phyloP scores from a whole-genome alignment of 1,140 invertebrate species.

The Megalonaias nervosa region DNA sequence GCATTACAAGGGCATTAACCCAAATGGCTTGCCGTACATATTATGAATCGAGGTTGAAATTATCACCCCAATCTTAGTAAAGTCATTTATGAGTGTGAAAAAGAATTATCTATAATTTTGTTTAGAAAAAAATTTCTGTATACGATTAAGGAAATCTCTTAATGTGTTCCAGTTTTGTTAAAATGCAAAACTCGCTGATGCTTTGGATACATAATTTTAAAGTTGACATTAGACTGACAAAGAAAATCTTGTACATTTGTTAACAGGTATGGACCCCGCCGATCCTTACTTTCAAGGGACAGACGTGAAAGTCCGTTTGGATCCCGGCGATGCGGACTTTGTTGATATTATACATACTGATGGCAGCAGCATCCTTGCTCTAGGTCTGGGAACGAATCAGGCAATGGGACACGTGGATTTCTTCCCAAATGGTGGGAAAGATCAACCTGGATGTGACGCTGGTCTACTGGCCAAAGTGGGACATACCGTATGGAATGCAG shows the following conservation, averaged over 20 bases:
- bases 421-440: conserved; percentile 73
- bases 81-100: too few species aligned
- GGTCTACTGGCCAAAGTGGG: conserved; percentile 43
- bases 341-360: conserved; percentile 97
- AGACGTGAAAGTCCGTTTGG: conserved; percentile 69
- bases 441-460: conserved; percentile 63
- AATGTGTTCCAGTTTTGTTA: too few species aligned
- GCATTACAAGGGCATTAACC: too few species aligned
- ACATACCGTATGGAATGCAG: conserved; percentile 46
- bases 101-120: too few species aligned
- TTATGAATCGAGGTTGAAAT: too few species aligned
- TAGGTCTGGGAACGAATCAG: conserved; percentile 83
- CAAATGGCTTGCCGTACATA: too few species aligned
- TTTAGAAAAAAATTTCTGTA: too few species aligned
- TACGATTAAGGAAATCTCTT: too few species aligned
- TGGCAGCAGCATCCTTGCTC: conserved; percentile 73
- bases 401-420: conserved; percentile 94
- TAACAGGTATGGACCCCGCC: conserved; percentile 80
- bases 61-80: too few species aligned
- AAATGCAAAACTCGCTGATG: too few species aligned
- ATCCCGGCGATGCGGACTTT: conserved; percentile 84
- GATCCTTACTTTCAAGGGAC: conserved; percentile 78
- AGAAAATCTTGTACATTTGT: background rate
- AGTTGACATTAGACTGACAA: too few species aligned
- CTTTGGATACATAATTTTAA: too few species aligned